phyloP scores from a whole-genome alignment of 2,888 invertebrate genomes.

The Hartigia nigra region DNA sequence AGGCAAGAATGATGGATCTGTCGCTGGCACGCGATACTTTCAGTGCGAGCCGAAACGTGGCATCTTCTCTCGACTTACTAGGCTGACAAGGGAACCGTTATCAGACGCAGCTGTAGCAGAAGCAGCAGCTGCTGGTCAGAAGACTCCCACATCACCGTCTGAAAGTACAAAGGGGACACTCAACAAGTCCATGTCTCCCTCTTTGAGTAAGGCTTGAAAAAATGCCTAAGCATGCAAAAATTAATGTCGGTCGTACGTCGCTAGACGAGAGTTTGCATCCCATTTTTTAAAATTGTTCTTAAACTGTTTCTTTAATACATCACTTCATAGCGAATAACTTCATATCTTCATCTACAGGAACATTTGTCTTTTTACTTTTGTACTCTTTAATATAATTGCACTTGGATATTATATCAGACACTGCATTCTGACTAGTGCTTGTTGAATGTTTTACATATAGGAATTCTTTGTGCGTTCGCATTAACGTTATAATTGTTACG shows the following conservation, averaged over 20 bases:
- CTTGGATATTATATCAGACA: not conserved
- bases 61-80: constrained; percentile 91
- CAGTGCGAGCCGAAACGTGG: constrained; percentile 93
- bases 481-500: not conserved
- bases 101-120: constrained; percentile 65
- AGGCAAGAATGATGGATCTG: constrained; percentile 98
- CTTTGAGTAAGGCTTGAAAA: constrained; percentile 61
- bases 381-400: not conserved
- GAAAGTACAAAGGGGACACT: constrained; percentile 67
- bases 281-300: not conserved
- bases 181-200: constrained; percentile 61
- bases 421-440: not conserved
- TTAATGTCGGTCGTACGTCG: not conserved
- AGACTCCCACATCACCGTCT: constrained; percentile 51
- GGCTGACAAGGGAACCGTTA: constrained; percentile 81
- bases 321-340: not conserved
- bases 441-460: not conserved
- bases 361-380: not conserved
- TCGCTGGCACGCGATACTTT: constrained; percentile 92
- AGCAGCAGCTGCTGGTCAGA: constrained; percentile 62
- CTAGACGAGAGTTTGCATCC: not conserved
- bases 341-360: not conserved
- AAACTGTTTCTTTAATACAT: not conserved
- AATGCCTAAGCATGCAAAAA: constrained; percentile 22
- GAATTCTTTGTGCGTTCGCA: not conserved